A percentile compares a stretch with the other conserved stretches of the same genome.
Conservation (phyloP, 2,113 vertebrate genomes). For the Dicrurus megarhynchus region DNA sequence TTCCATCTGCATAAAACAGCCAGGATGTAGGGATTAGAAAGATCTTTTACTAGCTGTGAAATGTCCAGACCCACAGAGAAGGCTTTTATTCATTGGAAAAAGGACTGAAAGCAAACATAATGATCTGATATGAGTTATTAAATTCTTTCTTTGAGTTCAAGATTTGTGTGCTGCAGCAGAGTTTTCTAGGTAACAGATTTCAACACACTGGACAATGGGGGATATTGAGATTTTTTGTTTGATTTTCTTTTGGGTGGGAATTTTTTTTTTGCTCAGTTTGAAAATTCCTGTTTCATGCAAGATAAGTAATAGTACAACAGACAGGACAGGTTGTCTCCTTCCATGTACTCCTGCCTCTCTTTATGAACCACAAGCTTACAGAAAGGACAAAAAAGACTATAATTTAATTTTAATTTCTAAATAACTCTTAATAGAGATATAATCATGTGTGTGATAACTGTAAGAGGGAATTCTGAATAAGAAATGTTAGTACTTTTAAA, state of each 20-base stretch:
- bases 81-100: not conserved
- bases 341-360: not conserved
- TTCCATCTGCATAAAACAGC: not conserved
- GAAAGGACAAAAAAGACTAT: not conserved
- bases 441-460: not conserved
- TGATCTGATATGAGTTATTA: not conserved
- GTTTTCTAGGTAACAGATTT: not conserved
- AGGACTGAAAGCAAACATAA: not conserved
- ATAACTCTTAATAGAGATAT: not conserved
- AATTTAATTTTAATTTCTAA: not conserved
- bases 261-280: not conserved
- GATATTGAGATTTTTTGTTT: not conserved
- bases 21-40: not conserved
- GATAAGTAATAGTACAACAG: not conserved
- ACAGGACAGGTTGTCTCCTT: not conserved
- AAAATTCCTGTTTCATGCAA: not conserved
- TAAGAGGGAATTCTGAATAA: not conserved
- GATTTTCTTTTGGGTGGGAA: accelerated
- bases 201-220: accelerated
- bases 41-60: not conserved
- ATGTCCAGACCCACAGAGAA: not conserved
- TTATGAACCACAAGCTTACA: not conserved
- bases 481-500: not conserved
- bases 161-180: not conserved
- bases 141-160: not conserved